Conservation (phyloP, 2,888 invertebrate species). For the Caenorhabditis sp. region DNA sequence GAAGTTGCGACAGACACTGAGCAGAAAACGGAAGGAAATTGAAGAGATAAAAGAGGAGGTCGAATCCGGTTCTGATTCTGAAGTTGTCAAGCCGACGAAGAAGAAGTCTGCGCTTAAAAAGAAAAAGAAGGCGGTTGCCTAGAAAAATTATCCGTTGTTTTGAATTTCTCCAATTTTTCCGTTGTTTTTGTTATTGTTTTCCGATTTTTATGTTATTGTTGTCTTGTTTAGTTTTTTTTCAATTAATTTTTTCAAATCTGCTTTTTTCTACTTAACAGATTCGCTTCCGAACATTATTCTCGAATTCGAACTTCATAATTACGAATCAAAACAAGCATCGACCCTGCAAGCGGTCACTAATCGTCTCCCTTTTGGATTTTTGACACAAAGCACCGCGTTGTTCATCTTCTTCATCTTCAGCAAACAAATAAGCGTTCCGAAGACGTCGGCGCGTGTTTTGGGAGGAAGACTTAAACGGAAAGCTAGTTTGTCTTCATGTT, state of each 20-base stretch:
- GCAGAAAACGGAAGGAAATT: constrained; percentile 14
- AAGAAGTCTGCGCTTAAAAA: constrained; percentile 18
- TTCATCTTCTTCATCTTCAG: constrained; percentile 1
- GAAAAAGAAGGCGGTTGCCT: constrained; percentile 5
- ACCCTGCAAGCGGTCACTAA: constrained; percentile 37
- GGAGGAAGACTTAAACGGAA: constrained; percentile 3
- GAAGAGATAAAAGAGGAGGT: constrained; percentile 41
- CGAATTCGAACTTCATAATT: background rate
- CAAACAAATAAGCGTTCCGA: constrained; percentile 46
- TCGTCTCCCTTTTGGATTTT: constrained; percentile 17
- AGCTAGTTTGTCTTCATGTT: constrained; percentile 35
- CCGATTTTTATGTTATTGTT: background rate
- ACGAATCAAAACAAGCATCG: background rate
- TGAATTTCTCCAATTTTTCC: no score
- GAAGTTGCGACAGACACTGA: constrained; percentile 14
- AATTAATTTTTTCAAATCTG: no score
- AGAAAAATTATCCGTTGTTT: background rate
- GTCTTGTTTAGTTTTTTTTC: constrained; percentile 8
- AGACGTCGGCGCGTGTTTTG: constrained; percentile 38
- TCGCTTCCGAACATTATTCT: no score
- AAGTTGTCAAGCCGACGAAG: constrained; percentile 3
- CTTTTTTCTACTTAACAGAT: no score
- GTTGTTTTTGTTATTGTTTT: background rate
- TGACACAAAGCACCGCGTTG: constrained; percentile 1
- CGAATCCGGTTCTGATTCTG: constrained; percentile 23